Evolutionary conservation across 1,140 invertebrate species (phyloP), one percentile per base, ranked within the genome.

Genomic region (Drosophila ogumai): DNA sequence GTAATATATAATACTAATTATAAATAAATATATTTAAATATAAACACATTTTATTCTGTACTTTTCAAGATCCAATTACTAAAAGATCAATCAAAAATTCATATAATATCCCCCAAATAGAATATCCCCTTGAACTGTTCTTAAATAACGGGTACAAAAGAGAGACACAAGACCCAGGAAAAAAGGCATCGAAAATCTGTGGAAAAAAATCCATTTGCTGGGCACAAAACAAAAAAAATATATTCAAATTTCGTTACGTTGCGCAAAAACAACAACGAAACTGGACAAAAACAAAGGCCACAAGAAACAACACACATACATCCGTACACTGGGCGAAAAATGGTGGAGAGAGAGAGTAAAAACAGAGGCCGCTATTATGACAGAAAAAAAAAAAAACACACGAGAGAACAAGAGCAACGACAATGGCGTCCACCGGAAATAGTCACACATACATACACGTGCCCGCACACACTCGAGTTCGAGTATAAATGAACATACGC

Each of bases 241-340:
- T 88, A 90, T 90, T 90, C 85, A 90, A 90, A 90, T 90, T 90
- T 90, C 54, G 86, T 90, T 90, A 81, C 84, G 84, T 80, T 88
- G 84, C 68, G 84, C 85, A 87, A 82, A 87, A 87, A 86, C 82
- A 85, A 85, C 73, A 86, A 73, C 52, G 56, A 76, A 58, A 58
- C 60, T 75, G 82, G 66, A 60, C 65, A 88, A 84, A 82, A 90
- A 90, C 85, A 88, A 90, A 81, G 64, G 73, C 64, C 67, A 78
- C 69, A 84, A 88, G 77, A 90, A 88, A 77, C 60, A 82, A 81
- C 61, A 75, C 43, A 78, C 44, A 82, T 58, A 66, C 40, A 78
- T 54, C 74, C 52, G 46, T 67, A 38, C 58, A 64, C 41, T 22
- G 64, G 63, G 28, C 38, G 44, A 69, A 76, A 75, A 69, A 75